phyloP scores from a whole-genome alignment of 2,797 vertebrate species.

The Enteromius anoplus region DNA sequence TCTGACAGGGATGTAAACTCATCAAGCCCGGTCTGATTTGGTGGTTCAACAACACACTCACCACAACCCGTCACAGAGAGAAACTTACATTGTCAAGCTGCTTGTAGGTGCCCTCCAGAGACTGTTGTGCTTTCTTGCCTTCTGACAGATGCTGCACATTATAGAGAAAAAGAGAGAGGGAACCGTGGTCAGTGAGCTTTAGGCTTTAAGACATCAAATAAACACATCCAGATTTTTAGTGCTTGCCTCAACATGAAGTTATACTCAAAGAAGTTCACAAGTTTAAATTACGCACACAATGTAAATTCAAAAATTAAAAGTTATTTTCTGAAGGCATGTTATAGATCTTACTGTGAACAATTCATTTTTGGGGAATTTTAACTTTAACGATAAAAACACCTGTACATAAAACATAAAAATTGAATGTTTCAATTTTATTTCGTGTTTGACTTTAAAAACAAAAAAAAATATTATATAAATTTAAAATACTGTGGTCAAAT shows the following conservation, averaged over 20 bases:
- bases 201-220: slow-evolving; percentile 58
- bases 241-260: neutral
- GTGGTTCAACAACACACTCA: neutral
- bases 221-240: neutral
- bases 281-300: neutral
- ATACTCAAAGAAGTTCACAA: neutral
- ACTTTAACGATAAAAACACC: too few relatives aligned
- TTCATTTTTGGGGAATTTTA: too few relatives aligned
- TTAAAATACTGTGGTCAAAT: neutral
- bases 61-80: neutral
- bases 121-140: slow-evolving; percentile 87
- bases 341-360: too few relatives aligned
- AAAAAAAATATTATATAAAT: neutral
- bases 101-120: slow-evolving; percentile 86
- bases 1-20: slow-evolving; percentile 6
- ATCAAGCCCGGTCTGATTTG: slow-evolving; percentile 21
- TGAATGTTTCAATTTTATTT: too few relatives aligned
- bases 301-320: too few relatives aligned
- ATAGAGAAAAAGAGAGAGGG: slow-evolving; percentile 55
- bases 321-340: too few relatives aligned
- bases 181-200: slow-evolving; percentile 28
- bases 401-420: too few relatives aligned
- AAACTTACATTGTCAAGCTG: slow-evolving; percentile 87
- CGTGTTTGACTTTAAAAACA: too few relatives aligned
- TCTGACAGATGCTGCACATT: slow-evolving; percentile 83